Percentiles rank a stretch among this genome's conserved stretches.
Conservation (phyloP, 2,888 invertebrate species). For the Belgica antarctica region DNA sequence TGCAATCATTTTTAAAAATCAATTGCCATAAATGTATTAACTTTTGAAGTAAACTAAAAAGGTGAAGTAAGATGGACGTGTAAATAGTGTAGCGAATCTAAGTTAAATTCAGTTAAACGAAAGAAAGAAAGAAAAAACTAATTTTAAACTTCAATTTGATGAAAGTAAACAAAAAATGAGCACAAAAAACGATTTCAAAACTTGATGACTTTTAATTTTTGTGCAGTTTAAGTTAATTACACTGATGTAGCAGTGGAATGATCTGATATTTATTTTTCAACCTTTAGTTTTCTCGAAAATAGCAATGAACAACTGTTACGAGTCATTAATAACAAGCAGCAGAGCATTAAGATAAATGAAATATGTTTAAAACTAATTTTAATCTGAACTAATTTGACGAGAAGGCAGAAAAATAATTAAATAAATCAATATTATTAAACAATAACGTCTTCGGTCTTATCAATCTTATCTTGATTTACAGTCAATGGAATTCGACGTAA, state of each 20-base stretch:
- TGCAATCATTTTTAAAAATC: constrained; percentile 24
- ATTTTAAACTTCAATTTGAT: not conserved
- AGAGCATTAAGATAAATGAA: not conserved
- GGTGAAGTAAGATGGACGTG: not conserved
- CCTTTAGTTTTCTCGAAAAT: not conserved
- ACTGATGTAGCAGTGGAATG: not conserved
- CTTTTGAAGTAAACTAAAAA: not conserved
- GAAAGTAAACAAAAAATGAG: not conserved
- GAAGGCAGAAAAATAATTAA: not conserved
- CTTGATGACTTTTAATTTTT: too few species aligned
- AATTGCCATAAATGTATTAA: constrained; percentile 26
- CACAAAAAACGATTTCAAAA: not conserved
- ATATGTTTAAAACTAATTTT: constrained; percentile 4
- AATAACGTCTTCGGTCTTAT: too few species aligned
- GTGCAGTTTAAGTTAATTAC: not conserved
- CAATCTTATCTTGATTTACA: too few species aligned
- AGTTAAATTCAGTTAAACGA: not conserved
- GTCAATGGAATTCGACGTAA: too few species aligned
- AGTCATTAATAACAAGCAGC: not conserved
- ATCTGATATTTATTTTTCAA: not conserved
- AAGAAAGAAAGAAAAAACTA: not conserved
- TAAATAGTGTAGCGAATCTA: not conserved
- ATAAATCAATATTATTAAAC: not conserved
- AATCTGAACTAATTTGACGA: constrained; percentile 6
- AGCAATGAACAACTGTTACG: too few species aligned